A percentile compares a stretch with the other conserved stretches of the same genome.
Evolutionary conservation across 2,888 invertebrate species (phyloP).

Genomic region (Therioaphis trifolii): DNA sequence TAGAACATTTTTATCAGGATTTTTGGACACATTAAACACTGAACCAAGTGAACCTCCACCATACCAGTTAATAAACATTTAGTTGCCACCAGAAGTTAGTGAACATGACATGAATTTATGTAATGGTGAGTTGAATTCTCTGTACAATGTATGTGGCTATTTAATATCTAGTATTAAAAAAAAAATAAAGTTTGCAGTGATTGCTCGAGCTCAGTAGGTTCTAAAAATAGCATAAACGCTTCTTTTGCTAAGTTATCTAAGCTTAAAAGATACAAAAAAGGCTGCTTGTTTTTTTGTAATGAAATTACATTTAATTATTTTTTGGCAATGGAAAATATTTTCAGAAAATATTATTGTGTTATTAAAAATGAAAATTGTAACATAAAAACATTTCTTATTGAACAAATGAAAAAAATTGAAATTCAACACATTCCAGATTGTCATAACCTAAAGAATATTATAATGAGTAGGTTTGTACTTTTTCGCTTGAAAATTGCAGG

Average conservation of each 20-base stretch:
- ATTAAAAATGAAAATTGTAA: constrained; percentile 2
- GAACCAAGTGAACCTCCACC: not conserved
- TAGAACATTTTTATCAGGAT: not conserved
- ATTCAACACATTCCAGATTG: constrained; percentile 4
- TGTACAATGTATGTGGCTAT: constrained; percentile 15
- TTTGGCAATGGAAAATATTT: constrained; percentile 13
- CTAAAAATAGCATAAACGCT: constrained; percentile 13
- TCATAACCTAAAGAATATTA: constrained; percentile 1
- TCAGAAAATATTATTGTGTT: constrained; percentile 11
- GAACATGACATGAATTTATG: not conserved
- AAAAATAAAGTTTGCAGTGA: not conserved
- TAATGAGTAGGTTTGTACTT: not conserved
- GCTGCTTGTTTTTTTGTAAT: constrained; percentile 30
- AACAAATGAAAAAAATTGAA: constrained; percentile 33
- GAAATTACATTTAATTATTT: constrained; percentile 35
- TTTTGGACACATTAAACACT: not conserved
- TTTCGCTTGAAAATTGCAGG: constrained; percentile 8
- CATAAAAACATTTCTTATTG: too few species aligned
- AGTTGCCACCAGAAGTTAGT: not conserved
- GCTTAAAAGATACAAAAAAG: constrained; percentile 26
- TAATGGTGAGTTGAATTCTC: constrained; percentile 21
- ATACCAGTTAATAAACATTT: not conserved
- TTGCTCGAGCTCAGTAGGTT: constrained; percentile 12
- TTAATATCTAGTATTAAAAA: constrained; percentile 26
- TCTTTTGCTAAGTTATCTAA: constrained; percentile 22